Base-by-base conservation (phyloP, 2,797 vertebrate genomes). In the Chiloscyllium punctatum region DNA sequence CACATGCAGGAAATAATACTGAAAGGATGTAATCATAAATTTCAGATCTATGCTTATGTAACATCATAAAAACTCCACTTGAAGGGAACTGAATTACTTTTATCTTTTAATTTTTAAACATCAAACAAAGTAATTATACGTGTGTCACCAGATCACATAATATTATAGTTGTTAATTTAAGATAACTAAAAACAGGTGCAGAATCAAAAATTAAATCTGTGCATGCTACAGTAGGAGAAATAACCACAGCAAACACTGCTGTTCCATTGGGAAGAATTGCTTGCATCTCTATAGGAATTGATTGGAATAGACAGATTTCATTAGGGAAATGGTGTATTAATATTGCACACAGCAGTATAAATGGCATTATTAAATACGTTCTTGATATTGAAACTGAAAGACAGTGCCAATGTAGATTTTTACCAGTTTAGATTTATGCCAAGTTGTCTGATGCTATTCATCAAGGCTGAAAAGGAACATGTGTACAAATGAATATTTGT, bases 301-400 rank as follows among this genome's bases (percentile, higher is more conserved):
- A 57, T 88, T 88, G 27, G 51, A 88, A 88, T 25, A 88, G 86
- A 30, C 86, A 88, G 11, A 27, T 90, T 62, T 90, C 87, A 90
- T 62, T 16, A 33, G 87, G 86, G 51, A 33, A 90, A 90, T 33
- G 4, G 27, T 3, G 33, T 53, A 90, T 57, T 90, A 62, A 33
- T 62, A 57, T 90, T 27, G 30, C 87, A 90, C 6, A 13, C 87
- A 90, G 87, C 0, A 53, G 51, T 53, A 57, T n/a, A 33, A 62
- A 90, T 16, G 30, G 30, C 4, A 62, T 57, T 57, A 27, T 62
- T 90, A 13, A 33, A 57, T 16, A 57, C 6, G 13, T 90, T 33
- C 1, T 23, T 84, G 37, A 42, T 42, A 84, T 23, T 84, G 37
- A 48, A 18, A 82, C 37, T 42, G 37, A 90, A 62, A 62, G 30